Percentiles rank a stretch among this genome's conserved stretches.
Evolutionary conservation across 2,797 vertebrate species (phyloP).

Genomic region (Sylvia borin): DNA sequence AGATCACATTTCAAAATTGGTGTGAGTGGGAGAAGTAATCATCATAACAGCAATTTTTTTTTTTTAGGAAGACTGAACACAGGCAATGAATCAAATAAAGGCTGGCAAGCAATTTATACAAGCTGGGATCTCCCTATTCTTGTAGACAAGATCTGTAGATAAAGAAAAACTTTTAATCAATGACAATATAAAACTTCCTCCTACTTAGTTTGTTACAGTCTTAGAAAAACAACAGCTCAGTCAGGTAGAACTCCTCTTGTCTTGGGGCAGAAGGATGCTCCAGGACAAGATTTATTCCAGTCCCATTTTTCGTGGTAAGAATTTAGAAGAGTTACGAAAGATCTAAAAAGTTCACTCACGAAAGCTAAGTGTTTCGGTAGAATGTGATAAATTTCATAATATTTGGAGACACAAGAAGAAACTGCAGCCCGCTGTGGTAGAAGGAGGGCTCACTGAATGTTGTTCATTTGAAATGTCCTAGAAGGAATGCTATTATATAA

Average conservation of each 20-base stretch:
- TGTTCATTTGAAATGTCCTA: slow-evolving; percentile 48
- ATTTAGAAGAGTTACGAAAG: slow-evolving; percentile 9
- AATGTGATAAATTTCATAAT: slow-evolving; percentile 26
- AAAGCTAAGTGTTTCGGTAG: slow-evolving; percentile 18
- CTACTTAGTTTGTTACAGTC: neutral
- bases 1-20: neutral
- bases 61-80: neutral
- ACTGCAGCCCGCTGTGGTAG: slow-evolving; percentile 1
- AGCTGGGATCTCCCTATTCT: neutral
- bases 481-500: slow-evolving; percentile 33
- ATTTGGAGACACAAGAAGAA: slow-evolving; percentile 11
- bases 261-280: neutral
- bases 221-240: neutral
- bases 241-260: slow-evolving; percentile 10
- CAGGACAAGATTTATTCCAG: neutral
- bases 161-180: slow-evolving; percentile 20
- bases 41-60: neutral
- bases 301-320: neutral
- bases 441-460: neutral
- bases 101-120: neutral
- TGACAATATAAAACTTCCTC: neutral
- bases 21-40: neutral
- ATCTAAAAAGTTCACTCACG: neutral
- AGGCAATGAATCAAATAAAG: neutral
- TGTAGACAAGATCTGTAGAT: slow-evolving; percentile 3